Conservation (phyloP, 2,888 invertebrate genomes). For the Nephrotoma appendiculata region DNA sequence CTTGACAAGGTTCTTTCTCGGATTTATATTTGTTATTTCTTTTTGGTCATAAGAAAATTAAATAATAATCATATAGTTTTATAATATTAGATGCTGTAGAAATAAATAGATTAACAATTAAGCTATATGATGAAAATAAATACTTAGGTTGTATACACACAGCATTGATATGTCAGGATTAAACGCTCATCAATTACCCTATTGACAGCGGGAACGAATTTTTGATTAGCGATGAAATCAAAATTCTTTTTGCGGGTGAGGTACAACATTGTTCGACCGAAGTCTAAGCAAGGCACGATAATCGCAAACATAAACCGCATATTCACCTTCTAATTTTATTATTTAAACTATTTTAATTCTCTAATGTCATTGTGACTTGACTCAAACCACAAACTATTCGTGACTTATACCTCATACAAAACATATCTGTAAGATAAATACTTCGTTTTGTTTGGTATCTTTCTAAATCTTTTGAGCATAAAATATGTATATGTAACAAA, state of each 20-base stretch:
- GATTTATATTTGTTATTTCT: neutral
- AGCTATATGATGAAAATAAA: neutral
- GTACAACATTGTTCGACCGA: neutral
- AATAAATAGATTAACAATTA: neutral
- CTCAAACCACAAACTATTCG: neutral
- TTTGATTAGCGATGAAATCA: neutral
- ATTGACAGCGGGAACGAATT: neutral
- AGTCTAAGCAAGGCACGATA: neutral
- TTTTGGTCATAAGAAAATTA: neutral
- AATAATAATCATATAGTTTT: neutral
- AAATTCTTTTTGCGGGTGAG: neutral
- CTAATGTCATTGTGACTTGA: neutral
- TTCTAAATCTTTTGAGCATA: neutral
- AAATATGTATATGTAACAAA: neutral
- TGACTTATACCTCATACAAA: neutral
- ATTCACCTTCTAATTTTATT: neutral
- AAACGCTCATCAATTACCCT: neutral
- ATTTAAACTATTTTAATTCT: neutral
- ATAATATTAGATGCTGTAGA: neutral
- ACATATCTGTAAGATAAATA: neutral
- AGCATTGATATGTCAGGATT: neutral
- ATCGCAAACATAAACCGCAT: neutral
- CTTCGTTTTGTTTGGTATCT: neutral
- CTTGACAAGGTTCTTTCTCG: neutral
- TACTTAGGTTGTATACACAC: neutral